Conservation (phyloP, 1,140 invertebrate genomes). For the Gerris buenoi region DNA sequence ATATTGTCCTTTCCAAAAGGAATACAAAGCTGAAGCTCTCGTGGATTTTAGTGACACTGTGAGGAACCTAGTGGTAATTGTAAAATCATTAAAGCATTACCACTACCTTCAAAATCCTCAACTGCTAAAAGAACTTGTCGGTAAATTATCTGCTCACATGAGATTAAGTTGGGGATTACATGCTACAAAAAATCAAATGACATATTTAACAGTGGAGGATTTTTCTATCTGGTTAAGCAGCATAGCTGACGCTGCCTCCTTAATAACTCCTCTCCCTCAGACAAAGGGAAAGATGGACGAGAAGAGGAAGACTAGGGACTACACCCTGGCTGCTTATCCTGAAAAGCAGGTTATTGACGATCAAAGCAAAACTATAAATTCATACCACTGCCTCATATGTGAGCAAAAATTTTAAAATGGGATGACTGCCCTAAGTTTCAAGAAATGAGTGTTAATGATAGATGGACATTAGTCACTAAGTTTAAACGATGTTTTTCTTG, state of each 20-base stretch:
- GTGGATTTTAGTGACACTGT: background rate
- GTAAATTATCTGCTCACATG: background rate
- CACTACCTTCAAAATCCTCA: background rate
- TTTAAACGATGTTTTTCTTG: background rate
- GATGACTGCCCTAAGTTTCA: background rate
- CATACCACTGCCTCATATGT: background rate
- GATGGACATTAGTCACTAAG: background rate
- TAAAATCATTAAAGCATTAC: background rate
- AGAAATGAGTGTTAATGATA: background rate
- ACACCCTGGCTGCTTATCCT: background rate
- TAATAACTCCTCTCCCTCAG: background rate
- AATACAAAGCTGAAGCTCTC: background rate
- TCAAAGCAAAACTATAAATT: background rate
- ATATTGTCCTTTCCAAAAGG: background rate
- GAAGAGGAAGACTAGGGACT: background rate
- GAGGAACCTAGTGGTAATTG: background rate
- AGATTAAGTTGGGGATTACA: background rate
- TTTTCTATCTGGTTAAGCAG: background rate
- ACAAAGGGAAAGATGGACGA: background rate
- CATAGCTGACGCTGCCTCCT: background rate
- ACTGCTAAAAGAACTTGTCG: background rate
- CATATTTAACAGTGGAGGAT: background rate
- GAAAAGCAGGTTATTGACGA: background rate
- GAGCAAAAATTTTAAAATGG: background rate
- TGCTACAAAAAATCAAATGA: background rate